Conservation (phyloP, 2,888 invertebrate genomes). For the Antitype chi region DNA sequence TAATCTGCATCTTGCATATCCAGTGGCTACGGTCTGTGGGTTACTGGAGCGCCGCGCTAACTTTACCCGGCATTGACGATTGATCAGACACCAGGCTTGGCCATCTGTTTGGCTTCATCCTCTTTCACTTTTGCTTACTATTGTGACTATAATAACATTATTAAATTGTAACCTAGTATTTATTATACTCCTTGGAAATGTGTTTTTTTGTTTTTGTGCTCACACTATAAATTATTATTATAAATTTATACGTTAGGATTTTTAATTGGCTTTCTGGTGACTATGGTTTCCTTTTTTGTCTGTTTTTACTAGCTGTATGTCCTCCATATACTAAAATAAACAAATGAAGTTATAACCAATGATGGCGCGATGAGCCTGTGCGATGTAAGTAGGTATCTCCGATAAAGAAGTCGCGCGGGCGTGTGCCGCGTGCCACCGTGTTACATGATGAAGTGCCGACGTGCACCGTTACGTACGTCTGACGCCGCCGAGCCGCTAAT, state of each 20-base stretch:
- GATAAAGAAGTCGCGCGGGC: background rate
- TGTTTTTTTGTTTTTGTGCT: too few species aligned
- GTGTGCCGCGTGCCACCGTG: background rate
- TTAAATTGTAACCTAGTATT: too few species aligned
- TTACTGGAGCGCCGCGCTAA: too few species aligned
- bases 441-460: conserved; percentile 14
- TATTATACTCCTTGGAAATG: too few species aligned
- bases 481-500: background rate
- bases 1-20: too few species aligned
- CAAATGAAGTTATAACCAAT: background rate
- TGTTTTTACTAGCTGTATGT: too few species aligned
- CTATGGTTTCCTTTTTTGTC: too few species aligned
- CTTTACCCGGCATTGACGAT: background rate
- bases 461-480: background rate
- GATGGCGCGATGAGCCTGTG: background rate
- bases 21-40: background rate
- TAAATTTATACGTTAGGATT: too few species aligned
- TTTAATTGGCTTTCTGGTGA: too few species aligned
- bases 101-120: background rate
- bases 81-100: background rate
- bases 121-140: background rate
- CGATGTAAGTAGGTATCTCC: background rate
- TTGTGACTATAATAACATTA: background rate
- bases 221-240: too few species aligned
- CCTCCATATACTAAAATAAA: too few species aligned